Base-by-base conservation (phyloP, 2,113 vertebrate genomes). In the Callocephalon fimbriatum region DNA sequence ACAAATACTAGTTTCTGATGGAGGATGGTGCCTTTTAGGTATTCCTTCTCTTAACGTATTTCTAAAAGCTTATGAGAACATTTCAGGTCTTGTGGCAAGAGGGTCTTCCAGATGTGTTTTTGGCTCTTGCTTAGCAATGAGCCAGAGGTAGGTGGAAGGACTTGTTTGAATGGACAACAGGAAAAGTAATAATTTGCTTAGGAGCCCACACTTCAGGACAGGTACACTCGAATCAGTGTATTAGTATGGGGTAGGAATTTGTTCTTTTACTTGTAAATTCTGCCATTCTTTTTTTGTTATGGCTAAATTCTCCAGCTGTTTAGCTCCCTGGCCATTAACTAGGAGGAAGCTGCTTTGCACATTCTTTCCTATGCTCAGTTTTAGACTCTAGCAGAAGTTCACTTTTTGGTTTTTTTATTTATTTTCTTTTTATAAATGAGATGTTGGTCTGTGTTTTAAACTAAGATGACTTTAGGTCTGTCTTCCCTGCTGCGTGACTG, bases 401-500 rank as follows among this genome's bases (percentile, higher is more conserved):
- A 4, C 5, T 10, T 6, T 9, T 37, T 15, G 1, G 1, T 42
- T 56, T 35, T 53, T 58, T 35, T 2, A 47, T 15, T 45, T 22
- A 4, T 21, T 86, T 54, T 44, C 5, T 50, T 65, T 66, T 79
- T 35, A 26, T 40, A 15, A 71, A n/a, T 67, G 51, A 81, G 72
- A 61, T 32, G 31, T 86, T 72, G 14, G 9, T 79, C 35, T 86
- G 5, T 66, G 19, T n/a, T 62, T 35, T 54, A 56, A 89, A 37
- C 50, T 27, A 10, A 68, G 71, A 37, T 73, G n/a, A 22, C 19
- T 87, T 74, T 22, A 29, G 59, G 68, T 62, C 13, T 86, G 19
- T 51, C 35, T 66, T 76, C 3, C 6, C 29, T 54, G 35, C 54
- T 72, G 53, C 2, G 1, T n/a, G 58, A 54, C n/a, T 62, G 54